Evolutionary conservation across 2,888 invertebrate species (phyloP).

Genomic region (Eretmocerus hayati): DNA sequence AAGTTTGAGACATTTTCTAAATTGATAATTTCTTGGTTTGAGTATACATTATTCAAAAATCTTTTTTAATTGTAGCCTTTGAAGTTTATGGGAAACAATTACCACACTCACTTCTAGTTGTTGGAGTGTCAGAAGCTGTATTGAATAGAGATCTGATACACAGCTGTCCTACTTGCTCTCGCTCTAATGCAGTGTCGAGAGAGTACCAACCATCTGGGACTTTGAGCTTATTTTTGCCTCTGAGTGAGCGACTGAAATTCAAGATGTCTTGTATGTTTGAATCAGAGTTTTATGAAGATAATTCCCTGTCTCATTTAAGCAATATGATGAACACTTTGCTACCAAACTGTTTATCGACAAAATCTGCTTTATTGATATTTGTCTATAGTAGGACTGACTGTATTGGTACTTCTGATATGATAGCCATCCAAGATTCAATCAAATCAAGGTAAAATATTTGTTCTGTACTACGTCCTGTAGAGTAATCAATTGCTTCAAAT

Average conservation of each 20-base stretch:
- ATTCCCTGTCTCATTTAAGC: neutral
- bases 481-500: neutral
- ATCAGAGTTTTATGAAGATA: neutral
- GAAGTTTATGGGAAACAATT: neutral
- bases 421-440: neutral
- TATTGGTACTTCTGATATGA: neutral
- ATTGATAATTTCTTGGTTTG: too few species aligned
- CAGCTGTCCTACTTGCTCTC: neutral
- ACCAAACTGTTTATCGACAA: neutral
- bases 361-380: neutral
- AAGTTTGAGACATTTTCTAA: too few species aligned
- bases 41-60: neutral
- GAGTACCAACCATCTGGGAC: neutral
- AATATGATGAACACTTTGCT: neutral
- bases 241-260: neutral
- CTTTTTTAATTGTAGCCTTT: neutral
- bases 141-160: neutral
- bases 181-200: neutral
- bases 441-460: neutral
- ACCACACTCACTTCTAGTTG: neutral
- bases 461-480: too few species aligned
- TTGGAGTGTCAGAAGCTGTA: neutral
- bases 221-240: constrained; percentile 1
- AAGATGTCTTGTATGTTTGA: neutral
- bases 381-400: neutral